phyloP scores from a whole-genome alignment of 92 coral and sea anemone species.

The Parazoanthus atlanticus region DNA sequence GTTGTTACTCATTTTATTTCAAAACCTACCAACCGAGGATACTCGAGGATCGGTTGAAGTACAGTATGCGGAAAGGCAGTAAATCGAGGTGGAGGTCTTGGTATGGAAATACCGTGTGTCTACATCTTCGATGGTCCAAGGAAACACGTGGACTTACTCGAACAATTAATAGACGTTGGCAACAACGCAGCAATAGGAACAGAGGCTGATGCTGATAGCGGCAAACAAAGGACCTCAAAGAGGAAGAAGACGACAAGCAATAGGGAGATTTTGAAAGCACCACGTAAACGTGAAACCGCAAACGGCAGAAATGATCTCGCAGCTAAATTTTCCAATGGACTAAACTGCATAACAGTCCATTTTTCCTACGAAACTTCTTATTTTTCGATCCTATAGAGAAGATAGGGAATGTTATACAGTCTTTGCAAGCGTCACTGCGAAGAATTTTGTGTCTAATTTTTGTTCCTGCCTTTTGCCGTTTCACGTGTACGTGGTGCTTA shows the following conservation, averaged over 20 bases:
- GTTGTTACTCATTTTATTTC: slow-evolving; percentile 49
- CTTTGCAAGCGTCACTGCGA: no score
- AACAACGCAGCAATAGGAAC: slow-evolving; percentile 56
- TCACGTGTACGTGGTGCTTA: no score
- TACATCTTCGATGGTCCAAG: slow-evolving; percentile 50
- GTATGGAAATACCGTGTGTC: slow-evolving; percentile 61
- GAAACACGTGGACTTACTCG: slow-evolving; percentile 47
- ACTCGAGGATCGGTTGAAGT: slow-evolving; percentile 51
- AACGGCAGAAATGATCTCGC: no score
- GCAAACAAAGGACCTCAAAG: slow-evolving; percentile 51
- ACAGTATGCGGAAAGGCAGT: slow-evolving; percentile 51
- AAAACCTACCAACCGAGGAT: slow-evolving; percentile 53
- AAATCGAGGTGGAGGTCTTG: slow-evolving; percentile 56
- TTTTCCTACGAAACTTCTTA: no score
- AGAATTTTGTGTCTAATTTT: no score
- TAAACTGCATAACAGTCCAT: no score
- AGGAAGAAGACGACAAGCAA: slow-evolving; percentile 41
- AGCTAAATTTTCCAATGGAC: no score
- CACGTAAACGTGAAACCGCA: no score
- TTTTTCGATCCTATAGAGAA: no score
- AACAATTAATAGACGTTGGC: slow-evolving; percentile 57
- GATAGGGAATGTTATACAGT: no score
- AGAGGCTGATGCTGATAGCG: slow-evolving; percentile 47
- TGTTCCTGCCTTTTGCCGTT: no score
- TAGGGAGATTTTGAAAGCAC: no score